Percentiles rank a stretch among this genome's conserved stretches.
Conservation (phyloP, 1,140 invertebrate species). For the Propsilocerus akamusi region DNA sequence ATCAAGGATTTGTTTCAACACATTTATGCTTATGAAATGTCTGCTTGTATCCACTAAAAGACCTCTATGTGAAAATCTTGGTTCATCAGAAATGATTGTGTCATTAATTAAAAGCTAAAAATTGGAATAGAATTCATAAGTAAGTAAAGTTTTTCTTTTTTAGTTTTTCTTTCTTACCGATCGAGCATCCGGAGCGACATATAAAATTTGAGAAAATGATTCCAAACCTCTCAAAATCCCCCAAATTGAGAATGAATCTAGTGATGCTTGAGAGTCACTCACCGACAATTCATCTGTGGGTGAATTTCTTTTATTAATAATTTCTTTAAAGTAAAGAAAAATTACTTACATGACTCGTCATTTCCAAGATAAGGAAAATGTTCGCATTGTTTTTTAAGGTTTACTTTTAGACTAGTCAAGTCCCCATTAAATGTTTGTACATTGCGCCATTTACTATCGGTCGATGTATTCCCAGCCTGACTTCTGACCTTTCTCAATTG, state of each 20-base stretch:
- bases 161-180: conserved; percentile 19
- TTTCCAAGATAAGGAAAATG: conserved; percentile 39
- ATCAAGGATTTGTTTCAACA: conserved; percentile 47
- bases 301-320: not conserved
- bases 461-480: not conserved
- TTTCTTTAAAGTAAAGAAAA: not conserved
- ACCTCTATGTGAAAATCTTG: conserved; percentile 55
- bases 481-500: not conserved
- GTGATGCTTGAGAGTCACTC: conserved; percentile 11
- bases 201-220: conserved; percentile 54
- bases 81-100: conserved; percentile 45
- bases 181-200: conserved; percentile 24
- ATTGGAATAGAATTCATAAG: not conserved
- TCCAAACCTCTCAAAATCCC: conserved; percentile 59
- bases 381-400: conserved; percentile 31
- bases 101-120: conserved; percentile 27
- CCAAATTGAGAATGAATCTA: conserved; percentile 42
- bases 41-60: conserved; percentile 66
- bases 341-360: conserved; percentile 49
- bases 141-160: not conserved
- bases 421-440: conserved; percentile 18
- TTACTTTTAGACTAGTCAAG: conserved; percentile 27
- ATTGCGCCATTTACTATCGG: conserved; percentile 7
- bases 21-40: conserved; percentile 50
- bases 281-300: conserved; percentile 22